Evolutionary conservation across 1,140 invertebrate genomes (phyloP).

Genomic region (Orchesella cincta): DNA sequence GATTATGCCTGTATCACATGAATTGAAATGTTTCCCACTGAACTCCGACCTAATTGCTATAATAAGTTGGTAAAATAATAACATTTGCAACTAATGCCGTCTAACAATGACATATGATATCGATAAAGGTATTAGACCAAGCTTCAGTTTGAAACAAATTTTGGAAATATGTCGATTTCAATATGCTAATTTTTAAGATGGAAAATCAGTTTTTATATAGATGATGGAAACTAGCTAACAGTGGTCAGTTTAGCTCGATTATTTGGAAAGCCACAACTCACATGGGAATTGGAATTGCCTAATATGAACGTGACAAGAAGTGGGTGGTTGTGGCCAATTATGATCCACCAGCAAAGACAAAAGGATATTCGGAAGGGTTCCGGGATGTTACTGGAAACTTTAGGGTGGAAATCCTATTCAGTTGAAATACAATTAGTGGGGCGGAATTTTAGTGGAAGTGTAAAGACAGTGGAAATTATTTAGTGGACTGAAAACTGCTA

Average conservation of each 20-base stretch:
- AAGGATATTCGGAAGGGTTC: background rate
- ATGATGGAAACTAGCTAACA: too few relatives aligned
- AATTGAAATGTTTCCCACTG: too few relatives aligned
- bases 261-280: background rate
- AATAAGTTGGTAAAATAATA: slow-evolving; percentile 8
- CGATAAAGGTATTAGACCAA: slow-evolving; percentile 4
- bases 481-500: too few relatives aligned
- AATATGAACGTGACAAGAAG: background rate
- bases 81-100: too few relatives aligned
- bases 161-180: slow-evolving; percentile 29
- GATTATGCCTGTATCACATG: too few relatives aligned
- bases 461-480: too few relatives aligned
- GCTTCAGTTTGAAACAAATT: slow-evolving; percentile 34
- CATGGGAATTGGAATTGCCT: background rate
- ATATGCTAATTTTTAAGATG: slow-evolving; percentile 14
- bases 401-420: too few relatives aligned
- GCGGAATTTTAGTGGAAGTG: too few relatives aligned
- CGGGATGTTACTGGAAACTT: too few relatives aligned
- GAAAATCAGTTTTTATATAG: too few relatives aligned
- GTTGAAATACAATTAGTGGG: too few relatives aligned
- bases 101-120: too few relatives aligned
- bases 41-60: background rate
- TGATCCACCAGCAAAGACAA: background rate
- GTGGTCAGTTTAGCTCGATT: background rate
- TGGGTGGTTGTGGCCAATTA: background rate